Percentiles rank a stretch among this genome's conserved stretches.
phyloP scores from a whole-genome alignment of 2,888 invertebrate genomes.

The Stenichneumon culpator region DNA sequence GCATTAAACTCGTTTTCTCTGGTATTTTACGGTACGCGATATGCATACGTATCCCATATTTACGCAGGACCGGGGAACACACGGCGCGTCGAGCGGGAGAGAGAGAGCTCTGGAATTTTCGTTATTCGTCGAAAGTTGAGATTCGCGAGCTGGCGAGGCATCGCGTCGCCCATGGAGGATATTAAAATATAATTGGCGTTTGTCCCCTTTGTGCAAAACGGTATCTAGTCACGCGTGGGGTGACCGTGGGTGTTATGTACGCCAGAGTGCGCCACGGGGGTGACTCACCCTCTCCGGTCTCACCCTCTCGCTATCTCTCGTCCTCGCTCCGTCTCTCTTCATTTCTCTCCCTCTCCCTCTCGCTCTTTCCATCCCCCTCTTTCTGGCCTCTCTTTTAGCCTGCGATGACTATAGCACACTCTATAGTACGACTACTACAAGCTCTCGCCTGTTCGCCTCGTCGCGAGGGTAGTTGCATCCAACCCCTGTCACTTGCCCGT shows the following conservation, averaged over 20 bases:
- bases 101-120: constrained; percentile 52
- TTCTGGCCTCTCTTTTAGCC: constrained; percentile 60
- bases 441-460: constrained; percentile 52
- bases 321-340: constrained; percentile 63
- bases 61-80: neutral
- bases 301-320: constrained; percentile 65
- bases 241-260: constrained; percentile 83
- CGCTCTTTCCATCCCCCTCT: constrained; percentile 65
- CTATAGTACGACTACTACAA: constrained; percentile 32
- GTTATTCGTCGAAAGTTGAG: constrained; percentile 59
- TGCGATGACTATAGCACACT: constrained; percentile 26
- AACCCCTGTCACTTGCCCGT: constrained; percentile 80
- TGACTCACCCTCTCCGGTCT: constrained; percentile 81
- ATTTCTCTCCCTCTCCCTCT: constrained; percentile 64
- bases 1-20: constrained; percentile 35
- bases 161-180: constrained; percentile 74
- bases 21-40: constrained; percentile 11
- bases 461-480: constrained; percentile 75
- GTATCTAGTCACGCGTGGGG: constrained; percentile 84
- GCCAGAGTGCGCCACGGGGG: constrained; percentile 83
- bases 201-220: constrained; percentile 83
- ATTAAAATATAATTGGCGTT: constrained; percentile 85
- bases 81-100: neutral
- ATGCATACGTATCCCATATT: constrained; percentile 38
- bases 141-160: constrained; percentile 59